These are phyloP conservation scores for Anagyrus pseudococci DNA, from an alignment of 2,888 invertebrate genomes.

Conservation along the genomic window DNA sequence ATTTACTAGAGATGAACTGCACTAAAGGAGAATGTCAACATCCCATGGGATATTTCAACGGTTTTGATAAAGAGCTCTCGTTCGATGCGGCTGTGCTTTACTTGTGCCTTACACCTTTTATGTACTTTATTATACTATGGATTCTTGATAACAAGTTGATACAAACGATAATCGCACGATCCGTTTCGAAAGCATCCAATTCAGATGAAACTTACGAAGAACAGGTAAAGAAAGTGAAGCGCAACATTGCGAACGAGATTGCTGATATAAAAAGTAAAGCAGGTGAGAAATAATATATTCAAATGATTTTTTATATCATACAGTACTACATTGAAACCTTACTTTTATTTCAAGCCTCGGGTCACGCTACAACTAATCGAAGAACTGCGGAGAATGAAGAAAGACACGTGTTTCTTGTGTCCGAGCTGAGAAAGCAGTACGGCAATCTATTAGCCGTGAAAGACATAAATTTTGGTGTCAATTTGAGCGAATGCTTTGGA, in stretches of 20 bases:
- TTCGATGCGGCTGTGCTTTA: constrained; percentile 35
- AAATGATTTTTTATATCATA: too few species aligned
- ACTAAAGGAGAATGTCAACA: constrained; percentile 40
- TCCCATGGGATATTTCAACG: constrained; percentile 40
- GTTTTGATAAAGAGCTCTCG: constrained; percentile 3
- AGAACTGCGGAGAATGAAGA: neutral
- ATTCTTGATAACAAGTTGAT: constrained; percentile 69
- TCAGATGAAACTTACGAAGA: constrained; percentile 40
- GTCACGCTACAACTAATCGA: too few species aligned
- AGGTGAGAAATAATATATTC: too few species aligned
- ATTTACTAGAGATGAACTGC: constrained; percentile 37
- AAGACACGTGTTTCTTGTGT: constrained; percentile 59
- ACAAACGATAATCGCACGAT: constrained; percentile 44
- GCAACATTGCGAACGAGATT: constrained; percentile 40
- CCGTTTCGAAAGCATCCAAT: constrained; percentile 11
- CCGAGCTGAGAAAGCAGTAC: constrained; percentile 78
- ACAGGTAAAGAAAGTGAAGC: constrained; percentile 43
- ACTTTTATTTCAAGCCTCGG: too few species aligned
- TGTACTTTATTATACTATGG: constrained; percentile 67
- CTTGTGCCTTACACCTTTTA: constrained; percentile 43
- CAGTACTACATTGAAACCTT: too few species aligned
- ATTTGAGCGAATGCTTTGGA: constrained; percentile 80
- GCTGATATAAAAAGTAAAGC: constrained; percentile 28
- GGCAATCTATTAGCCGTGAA: constrained; percentile 79
- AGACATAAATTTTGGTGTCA: constrained; percentile 73